These are phyloP conservation scores for Tokudaia tokunoshimensis DNA, from an alignment of 2,797 vertebrate species.

Conservation along the genomic window DNA sequence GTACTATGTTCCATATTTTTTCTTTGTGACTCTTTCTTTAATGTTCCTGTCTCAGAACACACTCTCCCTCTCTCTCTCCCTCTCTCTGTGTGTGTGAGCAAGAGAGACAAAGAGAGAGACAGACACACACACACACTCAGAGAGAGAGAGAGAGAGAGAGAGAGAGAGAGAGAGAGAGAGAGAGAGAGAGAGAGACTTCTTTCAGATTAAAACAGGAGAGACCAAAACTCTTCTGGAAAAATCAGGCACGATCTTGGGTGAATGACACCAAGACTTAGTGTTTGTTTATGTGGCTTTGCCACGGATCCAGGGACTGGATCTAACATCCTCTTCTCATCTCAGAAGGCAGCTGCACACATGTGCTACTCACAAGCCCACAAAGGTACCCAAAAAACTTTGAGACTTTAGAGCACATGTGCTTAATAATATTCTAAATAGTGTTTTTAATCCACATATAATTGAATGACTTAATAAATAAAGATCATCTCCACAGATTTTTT, in stretches of 20 bases:
- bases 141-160: too few relatives aligned
- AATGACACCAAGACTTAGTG: background rate
- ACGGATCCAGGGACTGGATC: background rate
- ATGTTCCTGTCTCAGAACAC: background rate
- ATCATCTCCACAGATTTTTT: background rate
- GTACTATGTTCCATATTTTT: background rate
- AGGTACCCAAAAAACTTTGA: background rate
- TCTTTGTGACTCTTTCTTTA: background rate
- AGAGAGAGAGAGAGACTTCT: background rate
- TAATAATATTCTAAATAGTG: slow-evolving; percentile 37
- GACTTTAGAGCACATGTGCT: background rate
- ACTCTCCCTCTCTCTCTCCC: too few relatives aligned
- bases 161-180: too few relatives aligned
- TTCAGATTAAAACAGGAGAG: background rate
- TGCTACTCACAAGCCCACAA: background rate
- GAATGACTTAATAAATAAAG: slow-evolving; percentile 58
- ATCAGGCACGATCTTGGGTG: background rate
- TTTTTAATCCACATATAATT: slow-evolving; percentile 42
- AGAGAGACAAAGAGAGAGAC: too few relatives aligned
- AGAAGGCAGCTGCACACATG: background rate
- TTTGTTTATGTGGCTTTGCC: background rate
- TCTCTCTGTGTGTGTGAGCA: background rate
- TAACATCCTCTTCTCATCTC: background rate
- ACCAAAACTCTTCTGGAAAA: background rate
- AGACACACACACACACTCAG: too few relatives aligned